Conservation (phyloP, 2,113 vertebrate genomes). For the Oreochromis aureus region DNA sequence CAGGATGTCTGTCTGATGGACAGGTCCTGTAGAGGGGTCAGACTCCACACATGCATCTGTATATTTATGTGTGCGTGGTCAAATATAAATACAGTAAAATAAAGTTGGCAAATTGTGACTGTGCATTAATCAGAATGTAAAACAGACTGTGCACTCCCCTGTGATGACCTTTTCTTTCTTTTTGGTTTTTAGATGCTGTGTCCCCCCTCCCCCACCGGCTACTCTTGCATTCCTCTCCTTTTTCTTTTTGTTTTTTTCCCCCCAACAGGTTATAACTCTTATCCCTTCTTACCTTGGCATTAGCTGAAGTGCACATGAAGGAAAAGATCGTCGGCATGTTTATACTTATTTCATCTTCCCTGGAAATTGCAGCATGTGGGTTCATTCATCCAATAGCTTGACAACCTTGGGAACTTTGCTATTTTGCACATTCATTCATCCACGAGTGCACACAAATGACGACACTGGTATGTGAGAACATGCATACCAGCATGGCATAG, state of each 20-base stretch:
- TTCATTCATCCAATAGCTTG: not conserved
- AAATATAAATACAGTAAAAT: constrained; percentile 10
- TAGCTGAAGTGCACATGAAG: not conserved
- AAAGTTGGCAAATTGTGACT: not conserved
- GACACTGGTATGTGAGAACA: constrained; percentile 27
- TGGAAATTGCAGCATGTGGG: not conserved
- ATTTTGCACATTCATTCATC: not conserved
- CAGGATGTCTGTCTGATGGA: constrained; percentile 51
- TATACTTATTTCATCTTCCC: not conserved
- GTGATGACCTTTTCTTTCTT: not conserved
- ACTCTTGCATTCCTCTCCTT: not conserved
- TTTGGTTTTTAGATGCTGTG: not conserved
- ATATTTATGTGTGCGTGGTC: constrained; percentile 6
- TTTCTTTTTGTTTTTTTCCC: not conserved
- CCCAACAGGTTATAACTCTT: not conserved
- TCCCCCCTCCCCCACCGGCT: not conserved
- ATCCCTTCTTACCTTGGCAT: not conserved
- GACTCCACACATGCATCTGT: not conserved
- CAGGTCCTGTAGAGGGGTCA: constrained; percentile 50
- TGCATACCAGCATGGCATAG: constrained; percentile 4
- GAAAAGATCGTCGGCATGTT: not conserved
- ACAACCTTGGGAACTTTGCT: constrained; percentile 41
- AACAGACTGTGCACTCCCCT: not conserved
- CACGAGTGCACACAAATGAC: constrained; percentile 1
- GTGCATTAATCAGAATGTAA: constrained; percentile 24